Conservation (phyloP, 1,140 invertebrate species). For the Mactra quadrangularis region DNA sequence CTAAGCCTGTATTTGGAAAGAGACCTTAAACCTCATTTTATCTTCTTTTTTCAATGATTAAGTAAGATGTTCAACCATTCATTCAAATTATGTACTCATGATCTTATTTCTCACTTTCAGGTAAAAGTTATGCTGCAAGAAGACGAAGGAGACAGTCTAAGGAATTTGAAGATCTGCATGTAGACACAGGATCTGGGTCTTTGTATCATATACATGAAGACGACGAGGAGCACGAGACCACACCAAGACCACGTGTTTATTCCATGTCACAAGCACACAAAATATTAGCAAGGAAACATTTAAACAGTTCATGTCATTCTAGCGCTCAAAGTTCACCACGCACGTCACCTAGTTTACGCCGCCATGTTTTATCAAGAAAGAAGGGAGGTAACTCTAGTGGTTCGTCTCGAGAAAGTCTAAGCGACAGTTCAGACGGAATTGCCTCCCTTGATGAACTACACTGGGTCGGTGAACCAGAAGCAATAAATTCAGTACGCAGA, state of each 20-base stretch:
- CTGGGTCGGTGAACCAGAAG: constrained; percentile 69
- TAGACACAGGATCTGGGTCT: constrained; percentile 38
- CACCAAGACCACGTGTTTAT: constrained; percentile 21
- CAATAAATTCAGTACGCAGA: constrained; percentile 68
- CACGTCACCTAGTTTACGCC: constrained; percentile 19
- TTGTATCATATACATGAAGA: constrained; percentile 6
- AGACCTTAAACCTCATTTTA: too few species aligned
- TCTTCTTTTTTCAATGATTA: too few species aligned
- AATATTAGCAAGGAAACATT: constrained; percentile 3
- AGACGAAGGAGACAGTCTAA: constrained; percentile 30
- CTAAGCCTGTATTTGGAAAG: too few species aligned
- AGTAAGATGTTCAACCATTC: too few species aligned
- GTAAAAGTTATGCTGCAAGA: background rate
- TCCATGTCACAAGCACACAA: constrained; percentile 52
- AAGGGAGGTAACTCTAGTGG: constrained; percentile 35
- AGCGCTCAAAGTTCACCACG: constrained; percentile 27
- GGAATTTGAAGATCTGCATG: constrained; percentile 48
- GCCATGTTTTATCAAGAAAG: background rate
- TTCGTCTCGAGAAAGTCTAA: constrained; percentile 34
- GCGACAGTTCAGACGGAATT: constrained; percentile 29
- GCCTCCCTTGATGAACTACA: constrained; percentile 55
- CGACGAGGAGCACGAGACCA: background rate
- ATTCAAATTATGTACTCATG: too few species aligned
- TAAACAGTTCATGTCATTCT: background rate
- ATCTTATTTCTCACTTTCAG: too few species aligned